phyloP scores from a whole-genome alignment of 2,113 vertebrate genomes.

The Aspidoscelis tigris region DNA sequence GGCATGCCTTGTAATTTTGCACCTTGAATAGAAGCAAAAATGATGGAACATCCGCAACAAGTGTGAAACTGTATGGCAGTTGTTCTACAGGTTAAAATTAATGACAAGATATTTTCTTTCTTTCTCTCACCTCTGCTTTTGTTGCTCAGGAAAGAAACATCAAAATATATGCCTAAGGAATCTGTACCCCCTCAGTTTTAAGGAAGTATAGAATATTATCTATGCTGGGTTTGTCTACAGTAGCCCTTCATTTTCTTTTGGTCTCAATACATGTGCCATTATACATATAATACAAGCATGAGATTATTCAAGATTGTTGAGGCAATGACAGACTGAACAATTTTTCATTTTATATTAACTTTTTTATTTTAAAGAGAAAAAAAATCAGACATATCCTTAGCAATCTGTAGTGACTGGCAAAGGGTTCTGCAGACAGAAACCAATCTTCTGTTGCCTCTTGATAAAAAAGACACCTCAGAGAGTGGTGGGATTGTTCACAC shows the following conservation, averaged over 20 bases:
- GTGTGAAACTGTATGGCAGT: conserved; percentile 55
- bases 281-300: not conserved
- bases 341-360: not conserved
- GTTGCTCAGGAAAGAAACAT: not conserved
- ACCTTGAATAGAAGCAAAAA: conserved; percentile 48
- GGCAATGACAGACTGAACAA: not conserved
- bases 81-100: conserved; percentile 44
- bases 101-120: conserved; percentile 4
- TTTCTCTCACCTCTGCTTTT: conserved; percentile 49
- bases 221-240: not conserved
- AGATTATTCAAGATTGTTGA: not conserved
- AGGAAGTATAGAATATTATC: not conserved
- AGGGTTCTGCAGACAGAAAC: too few relatives aligned
- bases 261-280: not conserved
- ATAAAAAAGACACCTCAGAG: too few relatives aligned
- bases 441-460: not conserved
- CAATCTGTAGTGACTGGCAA: not conserved
- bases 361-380: not conserved
- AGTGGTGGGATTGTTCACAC: too few relatives aligned
- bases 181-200: not conserved
- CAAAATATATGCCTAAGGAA: not conserved
- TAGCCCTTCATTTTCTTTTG: not conserved
- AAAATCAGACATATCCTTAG: not conserved
- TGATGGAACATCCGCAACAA: conserved; percentile 58
- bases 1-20: conserved; percentile 58